Evolutionary conservation across 2,797 vertebrate species (phyloP).

Genomic region (Coreius guichenoti): DNA sequence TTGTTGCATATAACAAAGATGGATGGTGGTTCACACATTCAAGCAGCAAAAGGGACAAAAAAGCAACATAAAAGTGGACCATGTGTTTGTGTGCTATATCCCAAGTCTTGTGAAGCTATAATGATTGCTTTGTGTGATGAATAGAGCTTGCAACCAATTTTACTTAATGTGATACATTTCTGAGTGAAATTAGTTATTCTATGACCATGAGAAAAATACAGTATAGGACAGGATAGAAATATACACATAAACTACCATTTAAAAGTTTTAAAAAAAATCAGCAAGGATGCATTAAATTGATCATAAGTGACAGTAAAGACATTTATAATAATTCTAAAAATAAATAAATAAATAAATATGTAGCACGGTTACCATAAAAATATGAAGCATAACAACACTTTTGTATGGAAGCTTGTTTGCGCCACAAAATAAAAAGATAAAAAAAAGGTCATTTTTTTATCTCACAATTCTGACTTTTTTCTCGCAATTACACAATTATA

Average conservation of each 20-base stretch:
- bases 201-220: not conserved
- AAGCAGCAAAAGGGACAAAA: not conserved
- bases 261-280: not conserved
- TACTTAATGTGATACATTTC: not conserved
- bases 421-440: too few species aligned
- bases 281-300: not conserved
- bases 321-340: not conserved
- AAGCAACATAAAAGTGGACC: constrained; percentile 3
- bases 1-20: not conserved
- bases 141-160: not conserved
- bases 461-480: too few species aligned
- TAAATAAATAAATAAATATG: too few species aligned
- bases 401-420: too few species aligned
- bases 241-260: not conserved
- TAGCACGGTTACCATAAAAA: not conserved
- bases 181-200: not conserved
- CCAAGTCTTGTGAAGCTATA: not conserved
- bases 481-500: too few species aligned
- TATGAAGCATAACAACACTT: not conserved
- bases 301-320: not conserved
- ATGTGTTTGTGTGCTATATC: not conserved
- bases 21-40: not conserved
- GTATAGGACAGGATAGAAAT: not conserved
- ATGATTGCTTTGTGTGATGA: not conserved
- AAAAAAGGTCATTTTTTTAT: too few species aligned